phyloP scores from a whole-genome alignment of 2,113 vertebrate genomes.

The Etia nguti region DNA sequence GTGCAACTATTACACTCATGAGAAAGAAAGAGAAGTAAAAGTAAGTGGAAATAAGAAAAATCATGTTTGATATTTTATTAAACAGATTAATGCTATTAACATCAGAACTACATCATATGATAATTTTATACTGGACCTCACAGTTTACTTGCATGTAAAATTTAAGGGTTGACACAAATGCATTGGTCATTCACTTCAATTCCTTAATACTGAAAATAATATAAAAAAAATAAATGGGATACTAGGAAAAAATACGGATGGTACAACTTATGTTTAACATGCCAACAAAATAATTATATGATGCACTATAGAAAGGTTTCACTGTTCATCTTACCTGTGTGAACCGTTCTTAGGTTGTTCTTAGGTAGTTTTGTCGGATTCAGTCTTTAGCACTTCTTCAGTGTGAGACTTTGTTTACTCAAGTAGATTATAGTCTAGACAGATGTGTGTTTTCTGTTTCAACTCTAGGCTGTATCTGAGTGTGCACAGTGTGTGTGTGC shows the following conservation, averaged over 20 bases:
- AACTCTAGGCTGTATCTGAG: neutral
- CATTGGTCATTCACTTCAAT: neutral
- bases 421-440: neutral
- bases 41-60: neutral
- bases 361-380: accelerated
- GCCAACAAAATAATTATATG: neutral
- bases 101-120: accelerated
- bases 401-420: neutral
- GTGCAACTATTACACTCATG: neutral
- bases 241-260: neutral
- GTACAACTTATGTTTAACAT: neutral
- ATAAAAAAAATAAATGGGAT: accelerated
- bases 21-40: neutral
- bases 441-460: neutral
- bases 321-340: neutral
- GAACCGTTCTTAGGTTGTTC: neutral
- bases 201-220: neutral
- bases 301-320: neutral
- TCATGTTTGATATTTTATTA: neutral
- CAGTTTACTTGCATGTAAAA: neutral
- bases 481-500: neutral
- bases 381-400: neutral
- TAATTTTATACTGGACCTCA: neutral
- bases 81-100: neutral
- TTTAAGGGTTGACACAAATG: accelerated